These are phyloP conservation scores for Acrocephalus arundinaceus DNA, from an alignment of 2,113 vertebrate species.

Conservation along the genomic window DNA sequence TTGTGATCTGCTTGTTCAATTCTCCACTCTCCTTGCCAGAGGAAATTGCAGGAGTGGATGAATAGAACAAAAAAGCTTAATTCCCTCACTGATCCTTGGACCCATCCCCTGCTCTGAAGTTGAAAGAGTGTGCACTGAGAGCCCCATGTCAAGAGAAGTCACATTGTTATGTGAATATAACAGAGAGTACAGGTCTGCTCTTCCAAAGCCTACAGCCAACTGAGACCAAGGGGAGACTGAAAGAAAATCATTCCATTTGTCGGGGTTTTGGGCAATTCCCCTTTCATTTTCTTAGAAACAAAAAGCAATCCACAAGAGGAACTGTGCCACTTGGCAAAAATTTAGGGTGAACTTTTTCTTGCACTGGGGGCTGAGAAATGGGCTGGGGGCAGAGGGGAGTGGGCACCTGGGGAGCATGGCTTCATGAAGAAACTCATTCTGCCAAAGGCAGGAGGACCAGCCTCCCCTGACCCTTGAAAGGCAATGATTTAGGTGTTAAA, in stretches of 20 bases:
- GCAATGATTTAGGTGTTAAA: background rate
- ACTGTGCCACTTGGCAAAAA: background rate
- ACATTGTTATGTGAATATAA: background rate
- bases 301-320: background rate
- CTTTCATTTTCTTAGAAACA: conserved; percentile 29
- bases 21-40: background rate
- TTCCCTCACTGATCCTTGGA: background rate
- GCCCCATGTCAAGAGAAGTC: background rate
- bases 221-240: background rate
- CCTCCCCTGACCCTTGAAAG: background rate
- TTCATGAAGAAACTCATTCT: background rate
- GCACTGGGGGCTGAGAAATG: background rate
- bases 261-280: background rate
- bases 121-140: background rate
- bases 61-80: background rate
- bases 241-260: background rate
- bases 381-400: background rate
- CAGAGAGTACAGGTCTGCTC: background rate
- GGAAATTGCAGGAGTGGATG: background rate
- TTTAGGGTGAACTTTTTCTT: background rate
- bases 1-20: background rate
- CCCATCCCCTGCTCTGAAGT: background rate
- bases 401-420: too few relatives aligned
- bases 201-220: background rate
- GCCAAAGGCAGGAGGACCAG: background rate